A percentile compares a stretch with the other conserved stretches of the same genome.
These are phyloP conservation scores for Fundulus diaphanus DNA, from an alignment of 2,797 vertebrate genomes.

Conservation along the genomic window DNA sequence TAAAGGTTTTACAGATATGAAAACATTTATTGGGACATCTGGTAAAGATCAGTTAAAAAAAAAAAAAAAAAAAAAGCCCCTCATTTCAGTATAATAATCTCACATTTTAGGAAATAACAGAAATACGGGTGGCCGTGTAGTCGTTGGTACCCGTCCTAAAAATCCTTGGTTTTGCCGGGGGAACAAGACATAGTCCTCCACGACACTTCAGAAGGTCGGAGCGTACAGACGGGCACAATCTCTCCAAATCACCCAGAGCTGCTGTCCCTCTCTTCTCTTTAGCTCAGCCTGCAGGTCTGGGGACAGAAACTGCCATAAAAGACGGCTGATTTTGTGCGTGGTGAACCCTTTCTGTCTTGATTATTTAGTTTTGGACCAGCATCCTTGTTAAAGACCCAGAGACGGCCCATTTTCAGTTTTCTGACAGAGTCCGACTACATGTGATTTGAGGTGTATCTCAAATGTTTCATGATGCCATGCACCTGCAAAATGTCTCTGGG, in stretches of 20 bases:
- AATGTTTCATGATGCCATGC: neutral
- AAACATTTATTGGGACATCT: no score
- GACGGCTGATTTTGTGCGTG: neutral
- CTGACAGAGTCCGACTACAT: no score
- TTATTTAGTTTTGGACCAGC: neutral
- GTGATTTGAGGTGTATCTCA: neutral
- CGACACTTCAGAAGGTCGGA: no score
- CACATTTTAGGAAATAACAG: neutral
- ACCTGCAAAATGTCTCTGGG: no score
- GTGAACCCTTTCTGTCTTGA: neutral
- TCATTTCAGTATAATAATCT: neutral
- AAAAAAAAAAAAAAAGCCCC: neutral
- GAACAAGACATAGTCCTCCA: no score
- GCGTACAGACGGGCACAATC: no score
- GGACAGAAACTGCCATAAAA: neutral
- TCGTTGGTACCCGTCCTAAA: neutral
- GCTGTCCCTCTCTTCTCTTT: no score
- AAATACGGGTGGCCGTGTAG: neutral
- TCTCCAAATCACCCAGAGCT: no score
- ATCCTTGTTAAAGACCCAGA: neutral
- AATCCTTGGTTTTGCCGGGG: neutral
- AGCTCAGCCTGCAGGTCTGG: neutral
- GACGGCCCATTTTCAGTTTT: no score
- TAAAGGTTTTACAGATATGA: no score
- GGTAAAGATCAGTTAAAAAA: neutral